A percentile compares a stretch with the other conserved stretches of the same genome.
Conservation (phyloP, 2,113 vertebrate genomes). For the Caranx ignobilis region DNA sequence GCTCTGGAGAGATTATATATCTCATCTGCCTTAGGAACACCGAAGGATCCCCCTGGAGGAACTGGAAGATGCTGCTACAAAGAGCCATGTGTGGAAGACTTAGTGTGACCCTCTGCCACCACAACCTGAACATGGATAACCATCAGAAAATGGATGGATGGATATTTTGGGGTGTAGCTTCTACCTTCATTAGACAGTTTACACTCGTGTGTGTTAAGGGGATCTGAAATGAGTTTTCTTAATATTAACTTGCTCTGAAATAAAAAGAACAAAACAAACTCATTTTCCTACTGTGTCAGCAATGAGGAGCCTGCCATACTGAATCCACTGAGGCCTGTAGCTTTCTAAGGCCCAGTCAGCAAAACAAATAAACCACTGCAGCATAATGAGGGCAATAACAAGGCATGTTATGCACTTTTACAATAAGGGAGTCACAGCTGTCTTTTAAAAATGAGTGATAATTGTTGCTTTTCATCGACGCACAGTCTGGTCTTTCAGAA, state of each 20-base stretch:
- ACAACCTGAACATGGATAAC: too few relatives aligned
- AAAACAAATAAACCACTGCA: conserved; percentile 34
- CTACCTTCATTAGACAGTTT: background rate
- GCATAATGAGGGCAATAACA: conserved; percentile 32
- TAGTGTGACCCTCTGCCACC: too few relatives aligned
- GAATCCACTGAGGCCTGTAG: conserved; percentile 19
- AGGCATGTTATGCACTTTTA: conserved; percentile 33
- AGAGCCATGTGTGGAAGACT: too few relatives aligned
- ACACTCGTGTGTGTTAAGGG: background rate
- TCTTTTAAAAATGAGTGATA: conserved; percentile 35
- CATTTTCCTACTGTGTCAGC: conserved; percentile 6
- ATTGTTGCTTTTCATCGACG: background rate
- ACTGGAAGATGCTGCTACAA: too few relatives aligned
- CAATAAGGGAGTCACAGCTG: conserved; percentile 8
- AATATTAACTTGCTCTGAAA: background rate
- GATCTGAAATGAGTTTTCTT: background rate
- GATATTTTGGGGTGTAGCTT: too few relatives aligned
- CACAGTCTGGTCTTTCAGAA: conserved; percentile 28
- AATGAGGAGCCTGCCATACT: background rate
- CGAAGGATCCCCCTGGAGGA: too few relatives aligned
- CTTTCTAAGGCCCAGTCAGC: conserved; percentile 34
- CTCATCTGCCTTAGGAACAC: too few relatives aligned
- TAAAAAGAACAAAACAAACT: conserved; percentile 1
- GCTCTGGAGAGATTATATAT: too few relatives aligned
- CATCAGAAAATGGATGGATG: too few relatives aligned